Evolutionary conservation across 1,140 invertebrate genomes (phyloP).

Genomic region (Aphelinus atriplicis): DNA sequence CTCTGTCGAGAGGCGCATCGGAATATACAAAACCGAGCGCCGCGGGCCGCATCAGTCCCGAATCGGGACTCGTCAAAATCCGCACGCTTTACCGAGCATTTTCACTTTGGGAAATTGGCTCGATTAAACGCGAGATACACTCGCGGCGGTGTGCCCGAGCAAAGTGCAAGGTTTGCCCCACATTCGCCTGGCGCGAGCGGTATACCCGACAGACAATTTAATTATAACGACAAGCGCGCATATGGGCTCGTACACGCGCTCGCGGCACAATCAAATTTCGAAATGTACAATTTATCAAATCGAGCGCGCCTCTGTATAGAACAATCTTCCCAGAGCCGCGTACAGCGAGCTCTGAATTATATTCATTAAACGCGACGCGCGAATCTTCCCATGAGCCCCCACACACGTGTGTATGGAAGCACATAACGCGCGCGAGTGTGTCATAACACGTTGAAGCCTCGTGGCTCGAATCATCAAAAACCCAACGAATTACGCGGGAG

Average conservation of each 20-base stretch:
- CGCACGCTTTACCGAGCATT: too few relatives aligned
- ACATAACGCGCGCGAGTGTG: neutral
- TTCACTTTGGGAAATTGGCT: too few relatives aligned
- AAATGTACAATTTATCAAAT: conserved; percentile 14
- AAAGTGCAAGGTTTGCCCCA: too few relatives aligned
- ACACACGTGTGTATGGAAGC: neutral
- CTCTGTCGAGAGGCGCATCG: too few relatives aligned
- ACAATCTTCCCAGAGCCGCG: conserved; percentile 1
- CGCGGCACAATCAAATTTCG: conserved; percentile 11
- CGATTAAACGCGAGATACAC: too few relatives aligned
- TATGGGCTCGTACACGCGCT: neutral
- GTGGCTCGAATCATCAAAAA: neutral
- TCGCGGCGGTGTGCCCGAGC: too few relatives aligned
- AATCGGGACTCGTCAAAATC: too few relatives aligned
- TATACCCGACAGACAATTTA: too few relatives aligned
- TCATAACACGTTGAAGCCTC: neutral
- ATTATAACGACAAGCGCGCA: too few relatives aligned
- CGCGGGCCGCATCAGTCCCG: too few relatives aligned
- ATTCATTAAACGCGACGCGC: neutral
- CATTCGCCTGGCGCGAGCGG: too few relatives aligned
- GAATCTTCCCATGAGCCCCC: conserved; percentile 2
- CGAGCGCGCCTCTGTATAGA: neutral
- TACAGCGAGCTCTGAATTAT: neutral
- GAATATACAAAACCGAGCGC: too few relatives aligned
- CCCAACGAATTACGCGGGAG: neutral